Evolutionary conservation across 2,888 invertebrate species (phyloP), one percentile per base, ranked within the genome.

Genomic region (Campopleginae sp.): DNA sequence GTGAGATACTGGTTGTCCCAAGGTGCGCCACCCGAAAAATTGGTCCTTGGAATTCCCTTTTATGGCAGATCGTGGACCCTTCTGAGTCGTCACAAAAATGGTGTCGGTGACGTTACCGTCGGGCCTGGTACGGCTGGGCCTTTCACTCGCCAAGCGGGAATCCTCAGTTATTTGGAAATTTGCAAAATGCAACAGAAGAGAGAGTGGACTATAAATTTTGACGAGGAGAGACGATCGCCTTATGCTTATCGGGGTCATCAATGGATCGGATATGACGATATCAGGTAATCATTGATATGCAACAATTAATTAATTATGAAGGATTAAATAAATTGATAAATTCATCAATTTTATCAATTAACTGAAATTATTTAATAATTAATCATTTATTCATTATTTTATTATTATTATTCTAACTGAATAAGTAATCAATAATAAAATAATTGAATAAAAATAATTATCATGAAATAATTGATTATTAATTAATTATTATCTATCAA

Each of bases 61-160:
- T 97, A 97, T 88, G 97, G 97, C 0, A 95, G 96, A 78, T 95
- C 96, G 0, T 97, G 96, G 88, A 95, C 95, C 0, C 92, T 97
- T 23, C 90, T 93, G 0, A 91, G 95, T 86, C 88, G 94, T 7
- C 90, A 87, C 0, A 89, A 93, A 0, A 94, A 95, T 33, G 92
- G 92, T 1, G 94, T 96, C 0, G 95, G 96, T 38, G 95, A 96
- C 0, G 94, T 95, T 0, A 94, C 95, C 10, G 93, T 90, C 33
- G 96, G 96, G 0, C 94, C 95, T 0, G 97, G 97, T 0, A 89
- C 94, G 17, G 94, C 95, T 4, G 97, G 97, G 1, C 95, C 95
- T 0, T 96, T 95, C 90, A 96, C 97, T 0, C 92, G 93, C 23
- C 94, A 95, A 80, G 92, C 93, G 10, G 97, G 97, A 4, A 94